These are phyloP conservation scores for Aptenodytes patagonicus DNA, from an alignment of 2,113 vertebrate genomes.

Conservation along the genomic window DNA sequence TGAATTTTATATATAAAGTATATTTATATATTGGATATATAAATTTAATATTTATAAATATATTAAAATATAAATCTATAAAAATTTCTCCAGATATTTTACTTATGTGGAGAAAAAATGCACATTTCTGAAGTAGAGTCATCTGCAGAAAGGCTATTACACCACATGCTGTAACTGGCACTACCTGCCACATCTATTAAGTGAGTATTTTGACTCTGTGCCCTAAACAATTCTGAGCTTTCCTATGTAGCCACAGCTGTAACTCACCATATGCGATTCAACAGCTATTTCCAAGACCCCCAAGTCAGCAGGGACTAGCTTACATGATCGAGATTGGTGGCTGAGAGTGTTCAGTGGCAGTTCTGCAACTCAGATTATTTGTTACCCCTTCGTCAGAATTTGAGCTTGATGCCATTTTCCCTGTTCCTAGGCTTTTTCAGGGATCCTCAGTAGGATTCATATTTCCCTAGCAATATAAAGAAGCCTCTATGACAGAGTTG, in stretches of 20 bases:
- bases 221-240: neutral
- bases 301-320: neutral
- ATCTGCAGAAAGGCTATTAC: neutral
- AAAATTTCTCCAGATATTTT: neutral
- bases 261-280: accelerated
- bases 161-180: neutral
- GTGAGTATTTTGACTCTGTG: neutral
- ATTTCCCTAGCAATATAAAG: neutral
- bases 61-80: neutral
- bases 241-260: neutral
- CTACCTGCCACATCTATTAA: neutral
- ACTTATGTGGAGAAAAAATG: neutral
- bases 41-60: neutral
- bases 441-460: neutral
- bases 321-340: neutral
- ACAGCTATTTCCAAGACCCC: neutral
- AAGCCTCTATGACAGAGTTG: neutral
- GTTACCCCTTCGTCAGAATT: neutral
- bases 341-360: neutral
- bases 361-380: neutral
- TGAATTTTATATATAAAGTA: neutral
- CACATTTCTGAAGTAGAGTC: neutral
- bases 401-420: neutral
- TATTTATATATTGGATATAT: neutral
- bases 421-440: neutral